These are phyloP conservation scores for Anthopleura xanthogrammica DNA, from an alignment of 92 coral and sea anemone genomes.

Conservation along the genomic window DNA sequence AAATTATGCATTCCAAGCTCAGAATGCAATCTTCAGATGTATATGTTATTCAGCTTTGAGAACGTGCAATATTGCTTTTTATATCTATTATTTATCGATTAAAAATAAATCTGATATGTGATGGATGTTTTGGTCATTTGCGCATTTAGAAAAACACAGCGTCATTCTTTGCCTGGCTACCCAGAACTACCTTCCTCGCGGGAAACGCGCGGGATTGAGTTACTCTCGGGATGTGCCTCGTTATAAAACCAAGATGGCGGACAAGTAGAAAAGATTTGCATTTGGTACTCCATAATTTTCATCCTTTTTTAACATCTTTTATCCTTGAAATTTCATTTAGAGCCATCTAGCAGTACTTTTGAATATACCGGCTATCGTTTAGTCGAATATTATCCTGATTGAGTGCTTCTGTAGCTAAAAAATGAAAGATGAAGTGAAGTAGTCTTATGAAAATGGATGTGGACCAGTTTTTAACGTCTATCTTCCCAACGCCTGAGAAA, in stretches of 20 bases:
- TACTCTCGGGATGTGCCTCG: constrained; percentile 3
- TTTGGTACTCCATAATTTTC: background rate
- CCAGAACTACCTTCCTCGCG: background rate
- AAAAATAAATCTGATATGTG: background rate
- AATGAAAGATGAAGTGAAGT: background rate
- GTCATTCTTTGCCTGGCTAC: background rate
- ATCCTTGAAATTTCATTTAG: background rate
- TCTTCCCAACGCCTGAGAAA: constrained; percentile 75
- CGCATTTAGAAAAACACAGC: background rate
- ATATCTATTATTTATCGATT: background rate
- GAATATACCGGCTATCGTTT: background rate
- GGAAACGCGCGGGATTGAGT: background rate
- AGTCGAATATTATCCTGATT: background rate
- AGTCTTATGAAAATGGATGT: constrained; percentile 59
- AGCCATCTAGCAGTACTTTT: background rate
- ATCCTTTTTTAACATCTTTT: background rate
- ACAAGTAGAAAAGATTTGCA: background rate
- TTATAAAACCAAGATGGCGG: constrained; percentile 27
- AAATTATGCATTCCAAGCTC: background rate
- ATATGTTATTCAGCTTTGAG: background rate
- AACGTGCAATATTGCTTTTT: background rate
- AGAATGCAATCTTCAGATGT: background rate
- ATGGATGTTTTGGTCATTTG: background rate
- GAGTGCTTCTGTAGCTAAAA: background rate
- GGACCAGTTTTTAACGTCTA: constrained; percentile 74